These are phyloP conservation scores for Eupsittula cactorum DNA, from an alignment of 2,113 vertebrate species.

Conservation along the genomic window DNA sequence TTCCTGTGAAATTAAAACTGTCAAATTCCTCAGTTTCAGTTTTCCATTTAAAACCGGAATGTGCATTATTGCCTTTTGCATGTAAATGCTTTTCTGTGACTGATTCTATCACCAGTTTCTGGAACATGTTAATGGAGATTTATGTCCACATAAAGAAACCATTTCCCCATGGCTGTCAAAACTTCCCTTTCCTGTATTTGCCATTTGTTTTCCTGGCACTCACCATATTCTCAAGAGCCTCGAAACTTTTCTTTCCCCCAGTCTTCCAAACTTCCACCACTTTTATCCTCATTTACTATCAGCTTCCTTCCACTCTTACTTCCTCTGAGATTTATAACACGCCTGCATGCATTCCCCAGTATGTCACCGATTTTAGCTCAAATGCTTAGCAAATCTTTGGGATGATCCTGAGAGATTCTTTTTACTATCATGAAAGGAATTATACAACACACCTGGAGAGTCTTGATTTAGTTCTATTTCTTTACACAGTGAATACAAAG, in stretches of 20 bases:
- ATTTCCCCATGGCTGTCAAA: not conserved
- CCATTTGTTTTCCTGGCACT: not conserved
- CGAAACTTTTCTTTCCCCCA: not conserved
- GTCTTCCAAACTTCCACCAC: not conserved
- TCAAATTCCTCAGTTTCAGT: not conserved
- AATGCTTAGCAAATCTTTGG: not conserved
- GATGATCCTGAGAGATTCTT: not conserved
- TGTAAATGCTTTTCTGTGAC: not conserved
- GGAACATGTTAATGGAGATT: not conserved
- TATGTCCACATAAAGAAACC: not conserved
- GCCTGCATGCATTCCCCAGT: not conserved
- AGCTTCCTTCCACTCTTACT: not conserved
- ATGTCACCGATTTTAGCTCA: not conserved
- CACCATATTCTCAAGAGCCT: not conserved
- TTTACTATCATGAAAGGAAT: not conserved
- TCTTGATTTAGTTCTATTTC: not conserved
- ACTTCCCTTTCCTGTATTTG: not conserved
- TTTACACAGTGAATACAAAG: not conserved
- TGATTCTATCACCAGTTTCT: not conserved
- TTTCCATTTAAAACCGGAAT: not conserved
- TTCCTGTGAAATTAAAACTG: not conserved
- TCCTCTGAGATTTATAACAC: not conserved
- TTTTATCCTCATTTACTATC: not conserved
- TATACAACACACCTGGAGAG: not conserved
- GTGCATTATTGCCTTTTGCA: not conserved